These are phyloP conservation scores for Cossypha dichroa DNA, from an alignment of 2,797 vertebrate genomes.

Conservation along the genomic window DNA sequence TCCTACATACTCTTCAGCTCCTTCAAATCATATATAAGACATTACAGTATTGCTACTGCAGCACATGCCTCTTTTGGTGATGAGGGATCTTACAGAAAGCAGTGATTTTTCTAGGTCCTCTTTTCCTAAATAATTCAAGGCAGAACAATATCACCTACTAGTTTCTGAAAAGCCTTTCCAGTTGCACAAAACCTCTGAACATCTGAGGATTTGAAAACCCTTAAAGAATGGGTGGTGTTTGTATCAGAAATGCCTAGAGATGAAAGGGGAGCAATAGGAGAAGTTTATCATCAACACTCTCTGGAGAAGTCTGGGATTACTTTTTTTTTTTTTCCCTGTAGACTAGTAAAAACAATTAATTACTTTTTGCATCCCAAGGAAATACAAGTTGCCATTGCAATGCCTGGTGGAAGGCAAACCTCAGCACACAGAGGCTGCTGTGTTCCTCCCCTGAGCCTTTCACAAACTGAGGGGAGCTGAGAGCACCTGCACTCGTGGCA, in stretches of 20 bases:
- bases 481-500: accelerated
- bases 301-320: not conserved
- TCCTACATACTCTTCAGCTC: no score
- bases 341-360: slow-evolving; percentile 18
- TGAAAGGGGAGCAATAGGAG: not conserved
- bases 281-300: not conserved
- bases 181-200: not conserved
- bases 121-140: not conserved
- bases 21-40: no score
- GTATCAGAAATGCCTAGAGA: not conserved
- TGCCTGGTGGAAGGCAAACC: not conserved
- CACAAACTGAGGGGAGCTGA: not conserved
- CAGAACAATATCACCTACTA: not conserved
- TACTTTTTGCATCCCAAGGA: not conserved
- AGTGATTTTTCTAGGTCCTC: not conserved
- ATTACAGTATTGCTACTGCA: no score
- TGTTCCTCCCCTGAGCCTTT: not conserved
- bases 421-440: not conserved
- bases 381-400: not conserved
- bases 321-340: not conserved
- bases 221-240: not conserved
- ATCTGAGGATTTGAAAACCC: not conserved
- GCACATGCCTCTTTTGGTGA: not conserved
- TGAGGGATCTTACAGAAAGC: not conserved
- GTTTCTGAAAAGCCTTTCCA: not conserved